Conservation (phyloP, 1,140 invertebrate genomes). For the Galleria mellonella region DNA sequence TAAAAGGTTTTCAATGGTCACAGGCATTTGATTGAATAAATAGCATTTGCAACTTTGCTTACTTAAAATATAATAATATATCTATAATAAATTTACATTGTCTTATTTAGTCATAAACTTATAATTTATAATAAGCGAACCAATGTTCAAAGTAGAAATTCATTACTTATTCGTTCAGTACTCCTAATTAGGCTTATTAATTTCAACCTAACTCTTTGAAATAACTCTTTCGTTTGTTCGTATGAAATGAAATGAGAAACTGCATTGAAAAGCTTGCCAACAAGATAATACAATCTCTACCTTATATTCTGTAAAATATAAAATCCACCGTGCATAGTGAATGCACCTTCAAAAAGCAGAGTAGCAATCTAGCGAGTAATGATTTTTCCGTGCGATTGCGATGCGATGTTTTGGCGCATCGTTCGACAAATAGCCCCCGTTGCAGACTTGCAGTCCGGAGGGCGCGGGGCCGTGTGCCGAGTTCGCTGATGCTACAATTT, state of each 20-base stretch:
- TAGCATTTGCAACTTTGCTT: too few species aligned
- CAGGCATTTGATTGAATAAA: too few species aligned
- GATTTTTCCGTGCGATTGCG: conserved; percentile 67
- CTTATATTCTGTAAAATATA: conserved; percentile 54
- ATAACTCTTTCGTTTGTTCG: conserved; percentile 19
- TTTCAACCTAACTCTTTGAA: conserved; percentile 14
- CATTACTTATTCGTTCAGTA: background rate
- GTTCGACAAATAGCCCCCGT: conserved; percentile 66
- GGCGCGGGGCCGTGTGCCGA: conserved; percentile 18
- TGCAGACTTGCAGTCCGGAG: conserved; percentile 58
- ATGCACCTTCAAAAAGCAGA: conserved; percentile 58
- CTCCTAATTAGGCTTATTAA: conserved; percentile 8
- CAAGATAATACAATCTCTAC: conserved; percentile 61
- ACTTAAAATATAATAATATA: too few species aligned
- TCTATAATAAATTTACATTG: too few species aligned
- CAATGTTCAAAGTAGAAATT: too few species aligned
- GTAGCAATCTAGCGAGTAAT: conserved; percentile 59
- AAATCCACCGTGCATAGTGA: conserved; percentile 56
- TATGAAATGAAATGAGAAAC: conserved; percentile 51
- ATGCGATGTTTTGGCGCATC: conserved; percentile 69
- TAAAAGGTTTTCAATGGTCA: too few species aligned
- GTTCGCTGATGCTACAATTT: conserved; percentile 59
- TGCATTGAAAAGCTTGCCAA: conserved; percentile 54
- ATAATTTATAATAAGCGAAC: too few species aligned
- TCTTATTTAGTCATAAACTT: too few species aligned